These are phyloP conservation scores for Leptopterna dolabrata DNA, from an alignment of 2,888 invertebrate genomes.

Conservation along the genomic window DNA sequence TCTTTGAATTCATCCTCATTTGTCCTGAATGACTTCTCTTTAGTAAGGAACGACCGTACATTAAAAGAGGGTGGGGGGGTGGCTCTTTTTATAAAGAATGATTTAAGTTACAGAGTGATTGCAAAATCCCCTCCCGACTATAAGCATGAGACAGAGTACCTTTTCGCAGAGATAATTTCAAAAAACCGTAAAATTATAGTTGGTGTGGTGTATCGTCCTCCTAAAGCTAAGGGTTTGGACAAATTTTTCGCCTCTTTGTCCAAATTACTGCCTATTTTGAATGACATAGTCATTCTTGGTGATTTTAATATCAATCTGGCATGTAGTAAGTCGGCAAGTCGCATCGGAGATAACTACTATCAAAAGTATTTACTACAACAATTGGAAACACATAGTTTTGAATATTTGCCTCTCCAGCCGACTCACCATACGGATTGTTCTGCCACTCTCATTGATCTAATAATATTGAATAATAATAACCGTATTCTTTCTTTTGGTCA, in stretches of 20 bases:
- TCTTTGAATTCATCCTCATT: not conserved
- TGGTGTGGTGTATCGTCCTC: not conserved
- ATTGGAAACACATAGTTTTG: not conserved
- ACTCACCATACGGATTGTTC: not conserved
- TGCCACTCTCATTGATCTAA: not conserved
- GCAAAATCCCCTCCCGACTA: not conserved
- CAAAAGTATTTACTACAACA: not conserved
- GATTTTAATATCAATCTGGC: not conserved
- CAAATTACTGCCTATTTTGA: not conserved
- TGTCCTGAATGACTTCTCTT: not conserved
- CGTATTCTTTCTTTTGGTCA: not conserved
- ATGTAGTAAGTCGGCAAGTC: not conserved
- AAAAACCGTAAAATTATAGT: not conserved
- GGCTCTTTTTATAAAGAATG: too few species aligned
- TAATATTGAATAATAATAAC: not conserved
- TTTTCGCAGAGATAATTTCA: not conserved
- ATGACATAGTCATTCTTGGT: not conserved
- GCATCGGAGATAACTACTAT: not conserved
- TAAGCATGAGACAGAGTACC: not conserved
- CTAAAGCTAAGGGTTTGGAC: not conserved
- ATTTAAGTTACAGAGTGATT: not conserved
- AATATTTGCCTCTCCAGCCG: not conserved
- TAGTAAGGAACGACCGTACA: not conserved
- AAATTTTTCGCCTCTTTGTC: not conserved
- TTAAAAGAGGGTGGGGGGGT: not conserved